These are phyloP conservation scores for Selenia dentaria DNA, from an alignment of 2,888 invertebrate species.

Conservation along the genomic window DNA sequence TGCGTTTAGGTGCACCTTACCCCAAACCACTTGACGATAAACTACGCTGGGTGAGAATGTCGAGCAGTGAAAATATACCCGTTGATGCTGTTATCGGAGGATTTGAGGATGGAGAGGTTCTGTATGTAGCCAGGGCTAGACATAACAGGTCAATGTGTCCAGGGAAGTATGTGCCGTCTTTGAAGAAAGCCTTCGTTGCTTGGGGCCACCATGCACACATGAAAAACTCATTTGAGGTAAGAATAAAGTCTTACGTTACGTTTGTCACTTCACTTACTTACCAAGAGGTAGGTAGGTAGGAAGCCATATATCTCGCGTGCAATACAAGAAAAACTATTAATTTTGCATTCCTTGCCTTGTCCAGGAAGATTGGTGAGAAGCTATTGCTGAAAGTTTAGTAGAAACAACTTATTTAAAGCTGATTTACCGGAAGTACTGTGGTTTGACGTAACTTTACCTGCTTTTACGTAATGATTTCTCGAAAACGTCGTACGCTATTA, in stretches of 20 bases:
- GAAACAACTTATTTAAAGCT: too few relatives aligned
- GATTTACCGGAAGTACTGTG: too few relatives aligned
- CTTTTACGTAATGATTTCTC: too few relatives aligned
- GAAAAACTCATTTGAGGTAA: slow-evolving; percentile 24
- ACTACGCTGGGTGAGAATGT: slow-evolving; percentile 22
- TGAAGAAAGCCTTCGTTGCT: slow-evolving; percentile 12
- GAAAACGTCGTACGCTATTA: too few relatives aligned
- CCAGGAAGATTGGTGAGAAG: too few relatives aligned
- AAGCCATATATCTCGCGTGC: too few relatives aligned
- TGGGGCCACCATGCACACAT: slow-evolving; percentile 15
- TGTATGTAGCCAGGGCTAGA: slow-evolving; percentile 23
- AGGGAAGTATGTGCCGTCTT: slow-evolving; percentile 29
- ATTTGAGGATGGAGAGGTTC: slow-evolving; percentile 20
- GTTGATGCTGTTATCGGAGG: slow-evolving; percentile 23
- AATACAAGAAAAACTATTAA: too few relatives aligned
- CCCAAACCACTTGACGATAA: slow-evolving; percentile 12
- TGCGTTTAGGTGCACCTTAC: slow-evolving; percentile 3
- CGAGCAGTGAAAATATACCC: slow-evolving; percentile 8
- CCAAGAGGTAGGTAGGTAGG: not conserved
- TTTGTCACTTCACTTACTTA: not conserved
- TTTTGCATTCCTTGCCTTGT: too few relatives aligned
- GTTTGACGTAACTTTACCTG: too few relatives aligned
- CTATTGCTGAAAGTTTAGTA: too few relatives aligned
- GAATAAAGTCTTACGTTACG: not conserved
- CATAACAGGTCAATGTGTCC: slow-evolving; percentile 19